Conservation (phyloP, 2,797 vertebrate species). For the Hyperoplus immaculatus region DNA sequence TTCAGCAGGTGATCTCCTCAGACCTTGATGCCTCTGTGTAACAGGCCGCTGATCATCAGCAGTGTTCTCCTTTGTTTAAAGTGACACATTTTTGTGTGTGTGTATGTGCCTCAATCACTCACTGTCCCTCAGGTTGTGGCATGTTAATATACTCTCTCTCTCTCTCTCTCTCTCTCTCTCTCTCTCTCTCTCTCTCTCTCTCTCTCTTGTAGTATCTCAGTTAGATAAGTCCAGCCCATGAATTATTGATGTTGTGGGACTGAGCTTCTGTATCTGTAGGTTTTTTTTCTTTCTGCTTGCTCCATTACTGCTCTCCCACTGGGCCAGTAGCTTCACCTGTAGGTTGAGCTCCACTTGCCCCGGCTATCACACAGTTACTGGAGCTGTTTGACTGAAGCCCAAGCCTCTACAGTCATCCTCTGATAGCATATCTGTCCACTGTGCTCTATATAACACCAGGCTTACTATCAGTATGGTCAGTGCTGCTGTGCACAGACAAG, state of each 20-base stretch:
- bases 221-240: slow-evolving; percentile 44
- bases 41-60: not conserved
- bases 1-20: not conserved
- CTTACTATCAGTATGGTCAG: not conserved
- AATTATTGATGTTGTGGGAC: slow-evolving; percentile 77
- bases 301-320: slow-evolving; percentile 65
- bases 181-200: not conserved
- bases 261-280: slow-evolving; percentile 50
- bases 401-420: not conserved
- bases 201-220: slow-evolving; percentile 32
- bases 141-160: not conserved
- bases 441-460: not conserved
- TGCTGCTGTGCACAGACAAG: not conserved
- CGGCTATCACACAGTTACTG: slow-evolving; percentile 4
- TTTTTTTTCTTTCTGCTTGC: slow-evolving; percentile 67
- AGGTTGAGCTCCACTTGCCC: slow-evolving; percentile 21
- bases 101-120: no score
- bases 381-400: not conserved
- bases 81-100: no score
- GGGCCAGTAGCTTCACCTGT: slow-evolving; percentile 39
- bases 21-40: not conserved
- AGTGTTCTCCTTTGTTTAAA: not conserved
- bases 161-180: not conserved
- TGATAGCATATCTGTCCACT: not conserved
- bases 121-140: no score